Evolutionary conservation across 2,113 vertebrate genomes (phyloP).

Genomic region (Xyrauchen texanus): DNA sequence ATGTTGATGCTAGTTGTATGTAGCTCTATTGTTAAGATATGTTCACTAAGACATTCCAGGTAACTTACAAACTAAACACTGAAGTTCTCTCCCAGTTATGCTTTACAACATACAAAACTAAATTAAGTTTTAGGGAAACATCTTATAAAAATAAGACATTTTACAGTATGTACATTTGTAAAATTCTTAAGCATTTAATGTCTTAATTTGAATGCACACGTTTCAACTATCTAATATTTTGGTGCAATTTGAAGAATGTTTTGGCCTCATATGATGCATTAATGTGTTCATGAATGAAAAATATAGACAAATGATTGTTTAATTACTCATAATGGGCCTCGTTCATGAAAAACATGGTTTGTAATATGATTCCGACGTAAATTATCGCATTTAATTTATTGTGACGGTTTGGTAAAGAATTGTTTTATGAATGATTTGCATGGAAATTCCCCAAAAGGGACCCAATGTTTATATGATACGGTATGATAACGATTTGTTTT

Average conservation of each 20-base stretch:
- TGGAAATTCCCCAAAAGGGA: not conserved
- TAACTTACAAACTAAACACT: not conserved
- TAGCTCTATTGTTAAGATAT: not conserved
- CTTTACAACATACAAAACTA: not conserved
- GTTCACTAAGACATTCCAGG: not conserved
- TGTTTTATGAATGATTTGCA: no score
- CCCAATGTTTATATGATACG: not conserved
- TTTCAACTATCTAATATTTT: slow-evolving; percentile 7
- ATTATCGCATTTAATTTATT: no score
- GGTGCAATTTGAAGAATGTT: slow-evolving; percentile 9
- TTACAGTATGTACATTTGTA: not conserved
- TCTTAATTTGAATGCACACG: slow-evolving; percentile 33
- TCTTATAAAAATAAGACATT: not conserved
- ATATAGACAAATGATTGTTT: slow-evolving; percentile 32
- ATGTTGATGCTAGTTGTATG: no score
- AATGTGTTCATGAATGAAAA: slow-evolving; percentile 24
- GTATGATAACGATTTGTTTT: no score
- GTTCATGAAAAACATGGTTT: not conserved
- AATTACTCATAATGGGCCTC: not conserved
- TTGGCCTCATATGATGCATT: slow-evolving; percentile 7
- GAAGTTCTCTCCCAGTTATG: not conserved
- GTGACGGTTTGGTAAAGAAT: no score
- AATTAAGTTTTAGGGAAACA: not conserved
- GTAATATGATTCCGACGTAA: no score
- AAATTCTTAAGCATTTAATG: not conserved